Evolutionary conservation across 2,797 vertebrate species (phyloP), one percentile per base, ranked within the genome.

Genomic region (Scyliorhinus canicula): DNA sequence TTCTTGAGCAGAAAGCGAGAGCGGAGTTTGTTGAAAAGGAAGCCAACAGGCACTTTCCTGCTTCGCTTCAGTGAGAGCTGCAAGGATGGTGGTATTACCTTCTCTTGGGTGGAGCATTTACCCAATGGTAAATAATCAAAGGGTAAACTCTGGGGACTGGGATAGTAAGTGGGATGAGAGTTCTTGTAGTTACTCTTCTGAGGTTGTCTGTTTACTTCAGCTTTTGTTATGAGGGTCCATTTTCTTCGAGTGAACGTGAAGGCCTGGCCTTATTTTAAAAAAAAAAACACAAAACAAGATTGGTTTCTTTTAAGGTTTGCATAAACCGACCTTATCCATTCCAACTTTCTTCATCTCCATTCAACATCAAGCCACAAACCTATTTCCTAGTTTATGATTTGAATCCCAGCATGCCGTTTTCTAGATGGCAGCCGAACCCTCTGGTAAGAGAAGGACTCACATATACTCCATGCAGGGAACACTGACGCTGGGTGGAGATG

Each of bases 11-110:
- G 97, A 95, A 97, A 95, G 69, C 98, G 97, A 95, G 98, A 98
- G 96, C 98, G 97, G 95, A 95, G 95, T 4, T 97, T 99, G 95
- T 96, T 99, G 95, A 98, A 97, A 97, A 97, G 96, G 84, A 98
- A 96, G 95, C 95, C 96, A 69, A 96, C 97, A 0, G 99, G 99
- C 40, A 99, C 99, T 0, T 99, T 99, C 95, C 97, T 99, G 79
- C 96, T 99, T 91, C 98, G 99, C 47, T 99, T 99, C 97, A 99
- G 99, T 24, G 98, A 99, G 96, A 98, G 98, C 11, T 40, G 96
- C 40, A 96, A 93, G 1, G 98, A 98, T 28, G 98, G 99, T 9
- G 98, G 98, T 82, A 98, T 99, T 95, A 99, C 99, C 86, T 99
- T 98, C 96, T 99, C 98, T 26, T 99, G 99, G 99, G 98, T 99